Conservation (phyloP, 1,140 invertebrate genomes). For the Oryzaephilus surinamensis region DNA sequence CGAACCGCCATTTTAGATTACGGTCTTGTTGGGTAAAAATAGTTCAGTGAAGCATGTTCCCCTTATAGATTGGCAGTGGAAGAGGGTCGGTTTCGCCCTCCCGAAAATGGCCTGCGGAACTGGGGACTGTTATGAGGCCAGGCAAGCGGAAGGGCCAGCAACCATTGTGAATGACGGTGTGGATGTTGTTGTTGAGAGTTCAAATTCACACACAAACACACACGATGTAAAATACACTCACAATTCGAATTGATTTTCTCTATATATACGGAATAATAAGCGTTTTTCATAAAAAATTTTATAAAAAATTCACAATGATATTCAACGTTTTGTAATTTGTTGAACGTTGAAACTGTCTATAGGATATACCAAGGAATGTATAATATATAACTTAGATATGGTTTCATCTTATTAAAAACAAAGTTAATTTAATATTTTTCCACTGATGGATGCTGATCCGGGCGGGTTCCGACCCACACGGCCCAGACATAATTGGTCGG, state of each 20-base stretch:
- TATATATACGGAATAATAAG: neutral
- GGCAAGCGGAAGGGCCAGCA: constrained; percentile 20
- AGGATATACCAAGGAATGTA: no score
- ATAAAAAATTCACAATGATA: neutral
- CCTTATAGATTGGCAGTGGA: constrained; percentile 28
- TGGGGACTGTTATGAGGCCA: constrained; percentile 13
- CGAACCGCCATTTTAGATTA: constrained; percentile 28
- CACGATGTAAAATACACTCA: neutral
- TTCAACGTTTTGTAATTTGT: neutral
- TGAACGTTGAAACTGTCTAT: neutral
- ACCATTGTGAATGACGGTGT: no score
- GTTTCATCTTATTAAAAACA: constrained; percentile 16
- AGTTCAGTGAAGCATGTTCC: constrained; percentile 29
- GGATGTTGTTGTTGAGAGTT: no score
- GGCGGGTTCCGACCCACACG: constrained; percentile 19
- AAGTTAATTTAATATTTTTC: constrained; percentile 23
- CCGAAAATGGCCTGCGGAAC: constrained; percentile 17
- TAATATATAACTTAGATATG: constrained; percentile 3
- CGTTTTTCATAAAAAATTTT: neutral
- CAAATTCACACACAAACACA: no score
- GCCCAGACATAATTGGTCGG: constrained; percentile 23
- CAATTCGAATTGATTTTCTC: neutral
- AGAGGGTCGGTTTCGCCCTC: constrained; percentile 19
- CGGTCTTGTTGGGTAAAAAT: constrained; percentile 28
- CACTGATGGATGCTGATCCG: constrained; percentile 12